phyloP scores from a whole-genome alignment of 1,140 invertebrate genomes.

The Triops longicaudatus region DNA sequence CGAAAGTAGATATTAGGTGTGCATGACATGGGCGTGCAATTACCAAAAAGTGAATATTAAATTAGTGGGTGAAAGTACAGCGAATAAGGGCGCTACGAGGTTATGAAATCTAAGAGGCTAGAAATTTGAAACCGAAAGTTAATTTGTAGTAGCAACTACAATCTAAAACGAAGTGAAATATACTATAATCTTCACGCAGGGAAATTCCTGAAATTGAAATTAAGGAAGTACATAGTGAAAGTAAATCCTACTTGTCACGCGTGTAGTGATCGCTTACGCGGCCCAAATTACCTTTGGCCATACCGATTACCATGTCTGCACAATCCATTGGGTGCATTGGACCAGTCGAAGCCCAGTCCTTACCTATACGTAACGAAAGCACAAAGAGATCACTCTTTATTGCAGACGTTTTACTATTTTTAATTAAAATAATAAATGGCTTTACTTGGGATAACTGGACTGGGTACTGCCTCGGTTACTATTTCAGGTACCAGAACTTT shows the following conservation, averaged over 20 bases:
- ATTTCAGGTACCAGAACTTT: conserved; percentile 30
- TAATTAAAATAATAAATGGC: not conserved
- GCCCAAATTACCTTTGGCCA: conserved; percentile 64
- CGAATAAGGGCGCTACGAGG: too few relatives aligned
- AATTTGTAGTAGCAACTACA: too few relatives aligned
- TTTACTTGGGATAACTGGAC: not conserved
- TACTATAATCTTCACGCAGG: too few relatives aligned
- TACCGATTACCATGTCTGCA: conserved; percentile 85
- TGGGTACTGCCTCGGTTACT: conserved; percentile 32
- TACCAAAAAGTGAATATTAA: not conserved
- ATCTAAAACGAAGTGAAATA: too few relatives aligned
- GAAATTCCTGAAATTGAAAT: not conserved
- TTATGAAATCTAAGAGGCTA: too few relatives aligned
- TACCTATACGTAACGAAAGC: not conserved
- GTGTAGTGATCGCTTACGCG: conserved; percentile 86
- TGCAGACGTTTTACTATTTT: not conserved
- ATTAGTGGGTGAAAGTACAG: too few relatives aligned
- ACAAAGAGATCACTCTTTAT: not conserved
- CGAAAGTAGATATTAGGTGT: not conserved
- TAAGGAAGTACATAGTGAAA: not conserved
- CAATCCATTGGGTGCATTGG: conserved; percentile 92
- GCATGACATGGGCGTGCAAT: not conserved
- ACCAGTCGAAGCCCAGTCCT: conserved; percentile 51
- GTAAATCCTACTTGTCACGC: conserved; percentile 54
- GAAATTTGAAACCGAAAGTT: not conserved